These are phyloP conservation scores for Alosa sapidissima DNA, from an alignment of 2,797 vertebrate genomes.

Conservation along the genomic window DNA sequence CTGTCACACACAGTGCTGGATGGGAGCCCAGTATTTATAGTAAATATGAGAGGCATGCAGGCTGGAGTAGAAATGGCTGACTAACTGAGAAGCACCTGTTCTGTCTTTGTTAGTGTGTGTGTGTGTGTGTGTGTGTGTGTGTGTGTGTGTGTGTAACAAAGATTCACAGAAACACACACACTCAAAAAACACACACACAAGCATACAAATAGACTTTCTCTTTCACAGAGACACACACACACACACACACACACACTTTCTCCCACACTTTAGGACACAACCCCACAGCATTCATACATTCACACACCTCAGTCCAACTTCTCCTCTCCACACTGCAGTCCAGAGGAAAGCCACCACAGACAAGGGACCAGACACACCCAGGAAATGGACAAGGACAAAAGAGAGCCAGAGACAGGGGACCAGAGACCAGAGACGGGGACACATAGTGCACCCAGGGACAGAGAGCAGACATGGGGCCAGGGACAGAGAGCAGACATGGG, in stretches of 20 bases:
- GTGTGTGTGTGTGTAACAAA: background rate
- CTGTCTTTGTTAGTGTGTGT: background rate
- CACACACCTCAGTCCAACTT: too few species aligned
- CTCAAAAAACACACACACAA: background rate
- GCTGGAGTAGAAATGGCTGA: slow-evolving; percentile 5
- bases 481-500: background rate
- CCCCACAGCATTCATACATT: background rate
- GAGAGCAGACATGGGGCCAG: background rate
- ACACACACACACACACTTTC: background rate
- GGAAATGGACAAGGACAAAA: background rate
- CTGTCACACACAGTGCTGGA: background rate
- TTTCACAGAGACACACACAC: background rate
- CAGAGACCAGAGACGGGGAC: background rate
- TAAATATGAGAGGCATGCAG: slow-evolving; percentile 20
- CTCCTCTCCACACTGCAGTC: background rate
- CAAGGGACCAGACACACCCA: background rate
- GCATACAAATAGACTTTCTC: background rate
- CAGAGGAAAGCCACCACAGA: background rate
- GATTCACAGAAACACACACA: background rate
- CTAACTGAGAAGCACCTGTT: slow-evolving; percentile 22
- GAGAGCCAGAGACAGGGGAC: background rate
- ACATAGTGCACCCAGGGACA: background rate
- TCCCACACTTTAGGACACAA: background rate
- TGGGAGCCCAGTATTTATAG: slow-evolving; percentile 18
- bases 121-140: background rate